Percentiles rank a stretch among this genome's conserved stretches.
Evolutionary conservation across 1,140 invertebrate species (phyloP).

Genomic region (Conus betulinus): DNA sequence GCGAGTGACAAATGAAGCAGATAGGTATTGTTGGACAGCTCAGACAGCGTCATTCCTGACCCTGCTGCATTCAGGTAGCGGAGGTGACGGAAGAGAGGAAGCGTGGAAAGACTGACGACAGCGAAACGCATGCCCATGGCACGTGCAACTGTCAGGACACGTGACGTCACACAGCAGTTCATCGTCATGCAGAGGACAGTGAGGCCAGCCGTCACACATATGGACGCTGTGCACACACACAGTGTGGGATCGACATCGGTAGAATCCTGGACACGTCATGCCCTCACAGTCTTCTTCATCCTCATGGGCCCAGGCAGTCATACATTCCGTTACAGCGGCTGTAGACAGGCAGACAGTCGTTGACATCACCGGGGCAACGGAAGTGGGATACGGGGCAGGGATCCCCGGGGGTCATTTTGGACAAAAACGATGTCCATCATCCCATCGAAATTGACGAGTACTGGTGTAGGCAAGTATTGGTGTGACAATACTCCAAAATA

Average conservation of each 20-base stretch:
- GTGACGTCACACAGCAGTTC: conserved; percentile 28
- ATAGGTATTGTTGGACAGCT: not conserved
- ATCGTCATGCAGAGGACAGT: conserved; percentile 40
- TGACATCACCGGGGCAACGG: not conserved
- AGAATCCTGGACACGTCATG: conserved; percentile 39
- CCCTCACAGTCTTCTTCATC: conserved; percentile 1
- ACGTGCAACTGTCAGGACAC: conserved; percentile 48
- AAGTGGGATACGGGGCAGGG: conserved; percentile 12
- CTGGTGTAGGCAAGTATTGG: not conserved
- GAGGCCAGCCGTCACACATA: conserved; percentile 17
- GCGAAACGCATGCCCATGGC: not conserved
- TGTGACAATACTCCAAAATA: rapidly evolving
- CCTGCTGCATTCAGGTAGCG: conserved; percentile 13
- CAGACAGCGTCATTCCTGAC: not conserved
- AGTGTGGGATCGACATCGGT: conserved; percentile 14
- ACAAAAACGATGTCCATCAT: too few relatives aligned
- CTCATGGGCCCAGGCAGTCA: not conserved
- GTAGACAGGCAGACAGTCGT: conserved; percentile 1
- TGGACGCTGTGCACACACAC: conserved; percentile 21
- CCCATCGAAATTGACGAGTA: not conserved
- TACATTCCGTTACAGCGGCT: conserved; percentile 27
- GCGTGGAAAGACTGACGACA: not conserved
- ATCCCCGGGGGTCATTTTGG: too few relatives aligned
- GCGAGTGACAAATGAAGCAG: not conserved
- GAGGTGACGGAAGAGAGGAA: not conserved